phyloP scores from a whole-genome alignment of 2,888 invertebrate genomes.

The Eurois occulta region DNA sequence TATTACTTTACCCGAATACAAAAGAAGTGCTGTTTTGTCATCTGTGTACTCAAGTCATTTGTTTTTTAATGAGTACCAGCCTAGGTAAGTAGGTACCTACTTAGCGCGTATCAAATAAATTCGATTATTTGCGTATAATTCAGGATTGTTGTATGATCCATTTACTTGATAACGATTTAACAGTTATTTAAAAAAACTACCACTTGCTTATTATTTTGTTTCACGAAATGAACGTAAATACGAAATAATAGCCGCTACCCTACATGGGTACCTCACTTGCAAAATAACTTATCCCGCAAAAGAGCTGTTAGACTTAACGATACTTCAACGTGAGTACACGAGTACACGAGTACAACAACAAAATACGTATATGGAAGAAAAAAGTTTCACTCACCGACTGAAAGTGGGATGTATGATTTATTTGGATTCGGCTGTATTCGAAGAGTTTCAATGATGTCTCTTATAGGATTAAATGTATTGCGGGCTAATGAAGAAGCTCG shows the following conservation, averaged over 20 bases:
- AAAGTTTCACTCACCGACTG: conserved; percentile 93
- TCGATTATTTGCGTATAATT: not conserved
- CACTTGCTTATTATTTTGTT: not conserved
- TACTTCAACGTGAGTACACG: not conserved
- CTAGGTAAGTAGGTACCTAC: not conserved
- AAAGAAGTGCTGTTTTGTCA: not conserved
- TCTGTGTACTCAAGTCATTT: not conserved
- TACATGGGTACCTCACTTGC: not conserved
- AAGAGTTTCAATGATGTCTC: conserved; percentile 97
- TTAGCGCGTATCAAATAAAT: not conserved
- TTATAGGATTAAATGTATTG: conserved; percentile 97
- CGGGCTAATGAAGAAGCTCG: conserved; percentile 94
- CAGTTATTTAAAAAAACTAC: not conserved
- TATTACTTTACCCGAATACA: not conserved
- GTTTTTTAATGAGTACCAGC: not conserved
- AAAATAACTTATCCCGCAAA: not conserved
- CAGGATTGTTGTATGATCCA: not conserved
- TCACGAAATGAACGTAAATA: not conserved
- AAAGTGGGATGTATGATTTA: conserved; percentile 97
- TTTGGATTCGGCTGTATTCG: conserved; percentile 97
- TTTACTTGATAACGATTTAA: not conserved
- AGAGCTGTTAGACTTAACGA: not conserved
- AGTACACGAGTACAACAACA: not conserved
- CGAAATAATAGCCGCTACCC: not conserved
- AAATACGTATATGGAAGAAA: not conserved